phyloP scores from a whole-genome alignment of 2,888 invertebrate genomes.

The Gortyna flavago region DNA sequence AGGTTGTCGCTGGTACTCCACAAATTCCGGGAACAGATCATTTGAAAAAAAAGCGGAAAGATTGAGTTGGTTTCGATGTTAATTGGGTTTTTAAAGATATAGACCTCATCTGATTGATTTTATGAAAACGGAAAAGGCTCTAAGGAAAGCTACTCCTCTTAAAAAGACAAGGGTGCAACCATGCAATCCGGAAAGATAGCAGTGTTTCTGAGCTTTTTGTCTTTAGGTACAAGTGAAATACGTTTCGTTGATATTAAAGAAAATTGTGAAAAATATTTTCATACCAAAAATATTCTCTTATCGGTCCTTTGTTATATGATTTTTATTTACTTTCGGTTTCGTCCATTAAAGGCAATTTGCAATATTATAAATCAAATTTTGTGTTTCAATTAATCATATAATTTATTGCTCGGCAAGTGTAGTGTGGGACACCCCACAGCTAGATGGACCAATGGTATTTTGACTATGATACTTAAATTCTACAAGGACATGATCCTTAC shows the following conservation, averaged over 20 bases:
- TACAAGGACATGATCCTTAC: neutral
- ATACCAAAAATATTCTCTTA: neutral
- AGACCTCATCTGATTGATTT: neutral
- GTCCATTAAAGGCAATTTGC: neutral
- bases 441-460: no score
- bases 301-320: neutral
- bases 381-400: neutral
- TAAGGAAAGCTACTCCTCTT: neutral
- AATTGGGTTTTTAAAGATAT: neutral
- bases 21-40: neutral
- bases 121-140: neutral
- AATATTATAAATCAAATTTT: neutral
- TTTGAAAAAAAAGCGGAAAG: neutral
- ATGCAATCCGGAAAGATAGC: neutral
- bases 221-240: neutral
- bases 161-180: neutral
- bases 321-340: neutral
- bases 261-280: neutral
- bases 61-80: neutral
- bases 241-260: neutral
- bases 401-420: no score
- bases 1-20: conserved; percentile 27
- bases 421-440: no score
- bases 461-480: no score
- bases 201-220: neutral